These are phyloP conservation scores for Pseudachorutes palmiensis DNA, from an alignment of 1,140 invertebrate species.

Conservation along the genomic window DNA sequence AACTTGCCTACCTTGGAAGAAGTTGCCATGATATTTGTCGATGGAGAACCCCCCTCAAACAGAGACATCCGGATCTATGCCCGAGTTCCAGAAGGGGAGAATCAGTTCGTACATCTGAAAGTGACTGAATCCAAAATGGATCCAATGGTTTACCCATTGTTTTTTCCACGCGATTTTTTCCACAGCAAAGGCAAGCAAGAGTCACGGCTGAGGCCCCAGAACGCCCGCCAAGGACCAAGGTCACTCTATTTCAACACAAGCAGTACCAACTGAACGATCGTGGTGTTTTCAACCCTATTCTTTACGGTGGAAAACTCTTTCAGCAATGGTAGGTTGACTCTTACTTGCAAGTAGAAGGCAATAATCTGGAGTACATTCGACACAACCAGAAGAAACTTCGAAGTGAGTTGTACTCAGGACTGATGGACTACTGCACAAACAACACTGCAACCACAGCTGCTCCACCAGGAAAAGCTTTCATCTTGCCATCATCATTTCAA, in stretches of 20 bases:
- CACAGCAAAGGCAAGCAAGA: slow-evolving; percentile 43
- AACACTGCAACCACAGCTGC: no score
- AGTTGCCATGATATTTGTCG: slow-evolving; percentile 27
- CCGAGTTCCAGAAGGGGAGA: neutral
- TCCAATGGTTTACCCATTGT: slow-evolving; percentile 45
- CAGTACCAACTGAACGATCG: slow-evolving; percentile 44
- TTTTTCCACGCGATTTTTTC: no score
- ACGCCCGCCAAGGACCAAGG: slow-evolving; percentile 33
- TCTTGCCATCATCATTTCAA: slow-evolving; percentile 31
- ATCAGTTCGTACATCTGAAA: neutral
- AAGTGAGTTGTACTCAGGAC: slow-evolving; percentile 33
- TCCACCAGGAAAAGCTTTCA: no score
- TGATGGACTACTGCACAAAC: slow-evolving; percentile 35
- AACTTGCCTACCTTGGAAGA: slow-evolving; percentile 19
- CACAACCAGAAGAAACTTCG: slow-evolving; percentile 38
- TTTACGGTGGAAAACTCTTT: slow-evolving; percentile 22
- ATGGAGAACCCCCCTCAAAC: slow-evolving; percentile 24
- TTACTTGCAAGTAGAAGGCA: slow-evolving; percentile 39
- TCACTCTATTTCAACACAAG: slow-evolving; percentile 43
- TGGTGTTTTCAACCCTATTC: slow-evolving; percentile 37
- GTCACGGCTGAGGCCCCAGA: slow-evolving; percentile 36
- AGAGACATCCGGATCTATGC: slow-evolving; percentile 21
- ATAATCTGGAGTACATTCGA: slow-evolving; percentile 35
- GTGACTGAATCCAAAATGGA: slow-evolving; percentile 39
- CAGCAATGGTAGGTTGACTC: slow-evolving; percentile 41